phyloP scores from a whole-genome alignment of 2,888 invertebrate genomes.

The Clivina fossor region DNA sequence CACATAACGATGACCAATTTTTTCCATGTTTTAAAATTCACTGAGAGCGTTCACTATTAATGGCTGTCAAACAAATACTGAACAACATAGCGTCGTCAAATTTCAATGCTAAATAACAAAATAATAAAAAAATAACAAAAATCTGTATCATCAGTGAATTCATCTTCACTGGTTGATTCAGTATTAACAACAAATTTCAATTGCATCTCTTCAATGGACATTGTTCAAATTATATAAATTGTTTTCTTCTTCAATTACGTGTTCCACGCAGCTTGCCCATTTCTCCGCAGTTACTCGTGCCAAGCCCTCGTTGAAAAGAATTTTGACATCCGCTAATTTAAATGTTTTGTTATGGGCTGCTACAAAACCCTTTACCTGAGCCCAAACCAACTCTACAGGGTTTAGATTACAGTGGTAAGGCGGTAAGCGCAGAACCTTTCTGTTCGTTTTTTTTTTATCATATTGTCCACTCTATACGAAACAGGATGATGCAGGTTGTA shows the following conservation, averaged over 20 bases:
- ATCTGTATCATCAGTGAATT: too few relatives aligned
- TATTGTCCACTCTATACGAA: background rate
- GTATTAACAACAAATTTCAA: too few relatives aligned
- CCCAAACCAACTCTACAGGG: background rate
- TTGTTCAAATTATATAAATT: background rate
- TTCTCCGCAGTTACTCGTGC: background rate
- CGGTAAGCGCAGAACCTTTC: background rate
- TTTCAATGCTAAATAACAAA: too few relatives aligned
- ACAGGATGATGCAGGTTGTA: too few relatives aligned
- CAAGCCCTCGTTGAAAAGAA: background rate
- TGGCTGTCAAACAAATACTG: too few relatives aligned
- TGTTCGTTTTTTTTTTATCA: background rate
- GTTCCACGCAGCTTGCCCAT: background rate
- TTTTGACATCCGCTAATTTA: background rate
- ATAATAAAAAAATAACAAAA: too few relatives aligned
- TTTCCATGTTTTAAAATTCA: too few relatives aligned
- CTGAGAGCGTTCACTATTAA: too few relatives aligned
- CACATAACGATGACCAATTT: too few relatives aligned
- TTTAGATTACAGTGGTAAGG: background rate
- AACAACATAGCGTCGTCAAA: too few relatives aligned
- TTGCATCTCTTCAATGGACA: background rate
- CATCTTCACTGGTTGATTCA: too few relatives aligned
- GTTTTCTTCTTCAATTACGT: background rate
- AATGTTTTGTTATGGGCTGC: background rate
- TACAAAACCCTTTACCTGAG: background rate